Evolutionary conservation across 2,797 vertebrate genomes (phyloP), one percentile per base, ranked within the genome.

Genomic region (Dipus sagitta): DNA sequence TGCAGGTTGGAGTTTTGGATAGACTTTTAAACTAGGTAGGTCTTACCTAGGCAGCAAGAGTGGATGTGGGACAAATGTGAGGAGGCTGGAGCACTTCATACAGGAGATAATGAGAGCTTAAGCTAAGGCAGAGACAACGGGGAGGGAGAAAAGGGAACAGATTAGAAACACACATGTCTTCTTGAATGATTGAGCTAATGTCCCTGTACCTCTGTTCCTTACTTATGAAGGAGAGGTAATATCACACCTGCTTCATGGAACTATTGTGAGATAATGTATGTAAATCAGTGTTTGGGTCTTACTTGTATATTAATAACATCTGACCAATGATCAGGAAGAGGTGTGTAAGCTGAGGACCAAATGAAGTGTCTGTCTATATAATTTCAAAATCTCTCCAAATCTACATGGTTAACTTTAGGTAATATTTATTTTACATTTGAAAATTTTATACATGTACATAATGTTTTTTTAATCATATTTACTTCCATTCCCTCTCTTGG

Each of bases 151-250:
- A 65, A 60, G 18, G 7, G 54, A 42, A 58, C 15, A 62, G 28
- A n/a, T 47, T 65, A 0, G 2, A n/a, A 64, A 58, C 28, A 85
- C 32, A 38, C 28, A 60, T 2, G 9, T 28, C 30, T 60, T 38
- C 47, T 28, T 78, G 12, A 4, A 70, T 30, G 10, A 32, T 6
- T 6, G 20, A 54, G 11, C 21, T 52, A 23, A 24, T 10, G 34
- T 77, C 54, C 70, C 78, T 65, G 17, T 11, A 13, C 17, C 52
- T 89, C 70, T 30, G 52, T 81, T 92, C 54, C 64, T 92, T 11
- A 28, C 18, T 28, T 71, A 21, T 76, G 23, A 32, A 67, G 42
- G 68, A 7, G 1, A 13, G 32, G 32, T 14, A 38, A n/a, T 28
- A 38, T 76, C 5, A 34, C 6, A 30, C 1, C 28, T n/a, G 6